Evolutionary conservation across 2,888 invertebrate genomes (phyloP).

Genomic region (Volucella inflata): DNA sequence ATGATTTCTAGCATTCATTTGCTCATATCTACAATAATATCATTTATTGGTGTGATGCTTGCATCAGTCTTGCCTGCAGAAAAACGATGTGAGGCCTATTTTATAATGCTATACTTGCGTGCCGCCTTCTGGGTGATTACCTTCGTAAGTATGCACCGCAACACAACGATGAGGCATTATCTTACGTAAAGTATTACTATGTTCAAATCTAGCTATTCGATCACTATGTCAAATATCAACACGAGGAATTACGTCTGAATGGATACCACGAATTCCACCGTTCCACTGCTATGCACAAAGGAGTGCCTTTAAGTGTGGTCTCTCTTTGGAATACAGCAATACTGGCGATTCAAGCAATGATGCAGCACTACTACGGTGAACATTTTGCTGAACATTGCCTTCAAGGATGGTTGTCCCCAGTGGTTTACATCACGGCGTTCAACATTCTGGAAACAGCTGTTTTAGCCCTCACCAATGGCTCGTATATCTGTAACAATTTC

Average conservation of each 20-base stretch:
- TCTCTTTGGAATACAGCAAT: conserved; percentile 87
- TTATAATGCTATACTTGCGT: conserved; percentile 86
- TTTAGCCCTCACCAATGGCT: conserved; percentile 84
- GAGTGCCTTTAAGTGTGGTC: conserved; percentile 86
- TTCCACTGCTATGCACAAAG: conserved; percentile 85
- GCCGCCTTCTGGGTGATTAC: conserved; percentile 86
- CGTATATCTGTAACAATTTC: conserved; percentile 85
- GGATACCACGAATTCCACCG: conserved; percentile 89
- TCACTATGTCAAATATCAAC: conserved; percentile 86
- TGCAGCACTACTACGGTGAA: conserved; percentile 86
- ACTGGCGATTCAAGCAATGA: conserved; percentile 85
- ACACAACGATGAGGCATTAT: no score
- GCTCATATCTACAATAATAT: conserved; percentile 81
- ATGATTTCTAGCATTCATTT: conserved; percentile 79
- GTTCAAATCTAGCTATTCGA: conserved; percentile 85
- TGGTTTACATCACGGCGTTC: conserved; percentile 86
- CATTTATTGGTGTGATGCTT: conserved; percentile 80
- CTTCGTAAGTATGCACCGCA: conserved; percentile 83
- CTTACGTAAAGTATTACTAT: neutral
- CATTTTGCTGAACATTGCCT: conserved; percentile 85
- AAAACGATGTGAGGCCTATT: conserved; percentile 85
- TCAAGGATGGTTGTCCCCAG: conserved; percentile 84
- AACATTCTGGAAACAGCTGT: conserved; percentile 85
- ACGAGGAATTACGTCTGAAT: conserved; percentile 86
- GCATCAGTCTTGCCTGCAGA: conserved; percentile 80